A percentile compares a stretch with the other conserved stretches of the same genome.
Conservation (phyloP, 1,140 invertebrate species). For the Notospermus geniculatus region DNA sequence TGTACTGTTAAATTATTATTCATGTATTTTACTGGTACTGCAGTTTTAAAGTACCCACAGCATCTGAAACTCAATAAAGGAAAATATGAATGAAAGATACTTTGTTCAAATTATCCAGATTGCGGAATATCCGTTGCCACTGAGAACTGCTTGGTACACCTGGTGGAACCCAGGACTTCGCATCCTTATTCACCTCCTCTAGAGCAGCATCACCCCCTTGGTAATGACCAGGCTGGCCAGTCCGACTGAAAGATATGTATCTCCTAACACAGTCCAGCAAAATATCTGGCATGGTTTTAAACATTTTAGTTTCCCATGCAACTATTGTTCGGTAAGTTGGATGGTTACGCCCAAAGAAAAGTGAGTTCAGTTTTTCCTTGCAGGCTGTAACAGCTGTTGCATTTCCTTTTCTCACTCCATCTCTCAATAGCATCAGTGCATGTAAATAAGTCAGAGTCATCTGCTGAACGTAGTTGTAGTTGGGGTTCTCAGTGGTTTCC, state of each 20-base stretch:
- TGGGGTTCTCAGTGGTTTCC: not conserved
- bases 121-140: not conserved
- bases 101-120: not conserved
- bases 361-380: not conserved
- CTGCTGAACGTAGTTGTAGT: not conserved
- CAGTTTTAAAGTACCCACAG: too few relatives aligned
- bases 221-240: not conserved
- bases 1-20: too few relatives aligned
- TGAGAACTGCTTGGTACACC: not conserved
- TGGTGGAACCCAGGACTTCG: not conserved
- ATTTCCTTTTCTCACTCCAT: not conserved
- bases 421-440: not conserved
- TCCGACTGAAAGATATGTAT: not conserved
- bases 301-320: not conserved
- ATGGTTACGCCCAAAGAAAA: not conserved
- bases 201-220: not conserved
- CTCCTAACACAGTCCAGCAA: not conserved
- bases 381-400: not conserved
- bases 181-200: not conserved
- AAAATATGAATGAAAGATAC: too few relatives aligned
- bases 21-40: too few relatives aligned
- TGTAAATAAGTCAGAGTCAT: not conserved
- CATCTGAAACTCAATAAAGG: too few relatives aligned
- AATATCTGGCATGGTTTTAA: not conserved
- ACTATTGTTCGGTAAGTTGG: not conserved